Conservation (phyloP, 2,797 vertebrate genomes). For the Sardinella longiceps region DNA sequence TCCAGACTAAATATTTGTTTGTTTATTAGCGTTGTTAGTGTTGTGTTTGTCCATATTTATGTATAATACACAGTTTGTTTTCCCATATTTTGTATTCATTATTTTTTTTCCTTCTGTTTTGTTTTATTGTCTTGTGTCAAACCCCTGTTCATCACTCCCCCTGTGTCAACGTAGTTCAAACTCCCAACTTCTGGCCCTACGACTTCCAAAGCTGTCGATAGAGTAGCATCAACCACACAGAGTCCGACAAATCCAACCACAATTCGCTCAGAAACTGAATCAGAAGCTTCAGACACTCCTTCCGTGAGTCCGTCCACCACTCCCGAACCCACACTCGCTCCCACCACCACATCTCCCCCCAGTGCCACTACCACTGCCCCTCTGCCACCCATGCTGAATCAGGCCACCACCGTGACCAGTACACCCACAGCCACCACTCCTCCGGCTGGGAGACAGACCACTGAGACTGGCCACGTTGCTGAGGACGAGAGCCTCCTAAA, state of each 20-base stretch:
- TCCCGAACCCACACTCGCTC: conserved; percentile 36
- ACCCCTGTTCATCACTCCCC: conserved; percentile 52
- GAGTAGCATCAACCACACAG: conserved; percentile 47
- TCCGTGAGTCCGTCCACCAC: conserved; percentile 48
- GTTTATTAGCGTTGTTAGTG: too few relatives aligned
- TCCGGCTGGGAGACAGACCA: neutral
- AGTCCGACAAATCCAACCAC: conserved; percentile 53
- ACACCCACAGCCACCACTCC: conserved; percentile 43
- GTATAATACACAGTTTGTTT: conserved; percentile 45
- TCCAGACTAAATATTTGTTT: conserved; percentile 8
- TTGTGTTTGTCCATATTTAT: conserved; percentile 38
- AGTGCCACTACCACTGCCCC: conserved; percentile 25
- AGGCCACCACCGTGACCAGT: conserved; percentile 32
- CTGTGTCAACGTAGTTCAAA: conserved; percentile 70
- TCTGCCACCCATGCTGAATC: conserved; percentile 33
- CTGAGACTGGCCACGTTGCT: neutral
- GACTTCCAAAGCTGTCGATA: conserved; percentile 58
- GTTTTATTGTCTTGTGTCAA: conserved; percentile 31
- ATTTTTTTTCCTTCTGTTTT: conserved; percentile 11
- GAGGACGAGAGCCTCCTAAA: neutral
- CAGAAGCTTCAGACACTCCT: conserved; percentile 38
- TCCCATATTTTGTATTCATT: conserved; percentile 30
- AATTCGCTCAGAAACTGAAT: conserved; percentile 53
- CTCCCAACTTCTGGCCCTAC: conserved; percentile 63
- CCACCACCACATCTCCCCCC: conserved; percentile 46